Conservation (phyloP, 2,113 vertebrate genomes). For the Hyperoodon ampullatus region DNA sequence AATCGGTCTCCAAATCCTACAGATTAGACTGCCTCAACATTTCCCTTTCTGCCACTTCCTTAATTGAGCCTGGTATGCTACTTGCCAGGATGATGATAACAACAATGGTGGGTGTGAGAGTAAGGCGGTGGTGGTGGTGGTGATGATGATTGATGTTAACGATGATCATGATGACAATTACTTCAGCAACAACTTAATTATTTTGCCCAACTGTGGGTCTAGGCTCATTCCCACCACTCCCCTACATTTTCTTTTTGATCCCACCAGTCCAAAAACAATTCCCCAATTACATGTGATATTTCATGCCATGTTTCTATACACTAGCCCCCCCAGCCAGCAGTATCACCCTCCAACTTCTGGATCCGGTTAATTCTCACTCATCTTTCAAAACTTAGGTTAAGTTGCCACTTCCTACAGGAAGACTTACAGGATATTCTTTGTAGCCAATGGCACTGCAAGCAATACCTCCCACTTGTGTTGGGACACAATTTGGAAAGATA, state of each 20-base stretch:
- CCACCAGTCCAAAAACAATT: not conserved
- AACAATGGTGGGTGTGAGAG: not conserved
- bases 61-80: not conserved
- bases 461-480: not conserved
- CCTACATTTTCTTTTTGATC: not conserved
- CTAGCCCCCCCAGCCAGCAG: not conserved
- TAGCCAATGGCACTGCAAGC: not conserved
- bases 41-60: not conserved
- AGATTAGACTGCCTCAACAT: too few species aligned
- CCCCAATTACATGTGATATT: not conserved
- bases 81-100: not conserved
- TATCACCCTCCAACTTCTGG: not conserved
- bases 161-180: not conserved
- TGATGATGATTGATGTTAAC: not conserved
- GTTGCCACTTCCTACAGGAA: not conserved
- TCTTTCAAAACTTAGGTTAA: slow-evolving; percentile 34
- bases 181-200: not conserved
- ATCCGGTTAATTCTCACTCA: not conserved
- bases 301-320: not conserved
- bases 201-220: not conserved
- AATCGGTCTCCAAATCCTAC: not conserved
- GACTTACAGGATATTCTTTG: not conserved
- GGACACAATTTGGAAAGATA: slow-evolving; percentile 14
- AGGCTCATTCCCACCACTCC: not conserved
- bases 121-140: not conserved